A percentile compares a stretch with the other conserved stretches of the same genome.
Evolutionary conservation across 2,888 invertebrate species (phyloP).

Genomic region (Cantharis nigra): DNA sequence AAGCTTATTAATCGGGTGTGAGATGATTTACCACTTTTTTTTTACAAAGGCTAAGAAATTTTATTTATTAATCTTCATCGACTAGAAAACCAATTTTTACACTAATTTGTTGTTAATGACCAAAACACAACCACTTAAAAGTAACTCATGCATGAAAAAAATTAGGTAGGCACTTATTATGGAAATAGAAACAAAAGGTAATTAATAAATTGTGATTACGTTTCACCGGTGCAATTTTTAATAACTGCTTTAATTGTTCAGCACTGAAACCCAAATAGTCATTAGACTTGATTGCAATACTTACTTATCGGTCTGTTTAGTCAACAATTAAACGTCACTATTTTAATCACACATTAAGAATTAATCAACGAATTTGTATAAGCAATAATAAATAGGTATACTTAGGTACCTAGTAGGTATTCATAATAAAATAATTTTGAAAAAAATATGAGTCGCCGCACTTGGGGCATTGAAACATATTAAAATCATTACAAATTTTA

Average conservation of each 20-base stretch:
- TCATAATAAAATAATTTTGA: background rate
- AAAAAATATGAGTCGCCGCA: background rate
- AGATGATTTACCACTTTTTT: background rate
- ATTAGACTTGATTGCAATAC: slow-evolving; percentile 10
- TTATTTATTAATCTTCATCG: background rate
- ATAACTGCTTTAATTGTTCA: slow-evolving; percentile 10
- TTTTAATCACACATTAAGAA: background rate
- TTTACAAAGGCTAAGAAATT: background rate
- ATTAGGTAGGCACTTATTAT: background rate
- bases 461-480: background rate
- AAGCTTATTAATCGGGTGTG: background rate
- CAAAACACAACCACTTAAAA: background rate
- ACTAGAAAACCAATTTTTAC: background rate
- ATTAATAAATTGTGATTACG: slow-evolving; percentile 6
- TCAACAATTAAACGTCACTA: slow-evolving; percentile 4
- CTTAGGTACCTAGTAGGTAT: background rate
- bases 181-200: slow-evolving; percentile 8
- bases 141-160: background rate
- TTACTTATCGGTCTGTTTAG: slow-evolving; percentile 10
- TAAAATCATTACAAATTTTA: background rate
- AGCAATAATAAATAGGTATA: background rate
- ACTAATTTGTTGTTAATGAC: background rate
- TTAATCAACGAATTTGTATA: slow-evolving; percentile 1
- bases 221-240: background rate
- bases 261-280: slow-evolving; percentile 12